Conservation (phyloP, 2,888 invertebrate genomes). For the Dermolepida albohirtum region DNA sequence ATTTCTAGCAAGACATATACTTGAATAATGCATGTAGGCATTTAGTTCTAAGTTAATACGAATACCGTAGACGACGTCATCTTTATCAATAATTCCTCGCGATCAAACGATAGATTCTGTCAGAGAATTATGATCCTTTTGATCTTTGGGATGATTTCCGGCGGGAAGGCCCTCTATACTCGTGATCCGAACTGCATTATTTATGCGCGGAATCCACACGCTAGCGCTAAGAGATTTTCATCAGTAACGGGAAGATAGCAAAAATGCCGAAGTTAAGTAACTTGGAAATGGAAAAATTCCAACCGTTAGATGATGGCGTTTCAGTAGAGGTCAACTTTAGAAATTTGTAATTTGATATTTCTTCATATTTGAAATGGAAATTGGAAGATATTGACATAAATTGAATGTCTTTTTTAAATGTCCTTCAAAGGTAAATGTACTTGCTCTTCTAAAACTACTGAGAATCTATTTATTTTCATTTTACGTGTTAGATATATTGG, state of each 20-base stretch:
- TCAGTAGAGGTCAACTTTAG: too few relatives aligned
- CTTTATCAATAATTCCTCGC: slow-evolving; percentile 40
- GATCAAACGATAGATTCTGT: slow-evolving; percentile 39
- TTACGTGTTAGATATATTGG: too few relatives aligned
- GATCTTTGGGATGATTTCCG: slow-evolving; percentile 35
- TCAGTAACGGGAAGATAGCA: neutral
- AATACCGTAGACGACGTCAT: slow-evolving; percentile 35
- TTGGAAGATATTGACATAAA: too few relatives aligned
- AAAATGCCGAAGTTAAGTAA: too few relatives aligned
- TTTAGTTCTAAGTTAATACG: slow-evolving; percentile 48
- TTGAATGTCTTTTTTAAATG: too few relatives aligned
- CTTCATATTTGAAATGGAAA: too few relatives aligned
- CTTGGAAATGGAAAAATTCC: neutral
- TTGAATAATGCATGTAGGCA: slow-evolving; percentile 50
- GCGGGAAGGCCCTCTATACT: slow-evolving; percentile 21
- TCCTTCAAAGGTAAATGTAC: too few relatives aligned
- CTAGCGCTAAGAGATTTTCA: slow-evolving; percentile 7
- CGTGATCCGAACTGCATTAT: slow-evolving; percentile 33
- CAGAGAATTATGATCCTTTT: slow-evolving; percentile 37
- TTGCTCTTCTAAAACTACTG: too few relatives aligned
- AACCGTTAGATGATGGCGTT: neutral
- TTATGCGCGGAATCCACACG: slow-evolving; percentile 29
- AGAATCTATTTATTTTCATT: too few relatives aligned
- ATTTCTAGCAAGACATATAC: neutral
- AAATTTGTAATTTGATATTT: too few relatives aligned